Evolutionary conservation across 2,797 vertebrate species (phyloP).

Genomic region (Phataginus tricuspis): DNA sequence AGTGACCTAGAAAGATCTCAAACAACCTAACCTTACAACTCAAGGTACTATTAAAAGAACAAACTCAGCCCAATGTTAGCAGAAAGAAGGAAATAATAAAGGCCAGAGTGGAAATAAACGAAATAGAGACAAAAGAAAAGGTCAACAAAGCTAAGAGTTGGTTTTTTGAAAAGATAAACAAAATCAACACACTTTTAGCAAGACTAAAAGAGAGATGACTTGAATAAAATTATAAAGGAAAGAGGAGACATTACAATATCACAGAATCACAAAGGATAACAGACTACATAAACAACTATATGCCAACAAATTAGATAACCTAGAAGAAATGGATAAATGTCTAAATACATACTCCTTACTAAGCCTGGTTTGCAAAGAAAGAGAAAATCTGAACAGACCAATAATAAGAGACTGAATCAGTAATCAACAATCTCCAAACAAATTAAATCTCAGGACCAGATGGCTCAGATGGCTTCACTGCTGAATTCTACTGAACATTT

Average conservation of each 20-base stretch:
- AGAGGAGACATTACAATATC: neutral
- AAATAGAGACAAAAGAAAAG: neutral
- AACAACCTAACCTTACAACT: neutral
- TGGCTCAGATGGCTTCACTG: neutral
- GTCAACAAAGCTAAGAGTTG: neutral
- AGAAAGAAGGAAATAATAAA: neutral
- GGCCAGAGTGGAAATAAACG: neutral
- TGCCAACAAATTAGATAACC: neutral
- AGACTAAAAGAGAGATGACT: neutral
- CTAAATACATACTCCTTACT: neutral
- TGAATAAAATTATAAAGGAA: neutral
- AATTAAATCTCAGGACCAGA: neutral
- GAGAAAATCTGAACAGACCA: neutral
- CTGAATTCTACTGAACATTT: neutral
- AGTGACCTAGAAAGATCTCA: slow-evolving; percentile 6
- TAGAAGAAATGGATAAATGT: neutral
- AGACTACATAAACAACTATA: neutral
- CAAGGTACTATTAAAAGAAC: neutral
- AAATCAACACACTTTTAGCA: neutral
- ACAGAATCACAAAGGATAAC: neutral
- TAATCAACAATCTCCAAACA: neutral
- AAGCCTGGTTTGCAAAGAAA: neutral
- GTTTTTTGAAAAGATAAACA: neutral
- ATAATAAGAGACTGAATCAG: neutral
- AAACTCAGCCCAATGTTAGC: neutral